Evolutionary conservation across 2,113 vertebrate genomes (phyloP).

Genomic region (Sinosuthora webbiana): DNA sequence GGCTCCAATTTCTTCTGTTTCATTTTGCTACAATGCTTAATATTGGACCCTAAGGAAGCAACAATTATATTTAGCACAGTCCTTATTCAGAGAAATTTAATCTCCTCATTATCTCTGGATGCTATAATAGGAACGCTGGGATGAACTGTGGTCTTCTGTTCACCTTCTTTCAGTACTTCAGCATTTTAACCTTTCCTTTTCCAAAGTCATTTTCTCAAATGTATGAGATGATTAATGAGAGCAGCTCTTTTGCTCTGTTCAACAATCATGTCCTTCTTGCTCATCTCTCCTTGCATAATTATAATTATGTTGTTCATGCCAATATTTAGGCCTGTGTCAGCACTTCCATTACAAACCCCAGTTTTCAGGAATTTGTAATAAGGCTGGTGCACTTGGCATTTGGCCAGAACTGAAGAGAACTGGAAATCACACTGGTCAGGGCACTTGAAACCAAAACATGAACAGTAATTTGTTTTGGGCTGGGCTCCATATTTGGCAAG

Average conservation of each 20-base stretch:
- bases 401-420: background rate
- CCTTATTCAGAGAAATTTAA: conserved; percentile 67
- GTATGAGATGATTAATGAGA: background rate
- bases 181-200: conserved; percentile 45
- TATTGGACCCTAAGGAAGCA: conserved; percentile 22
- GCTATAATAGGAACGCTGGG: background rate
- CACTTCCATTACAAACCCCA: conserved; percentile 33
- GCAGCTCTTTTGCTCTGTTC: background rate
- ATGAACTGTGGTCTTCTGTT: conserved; percentile 56
- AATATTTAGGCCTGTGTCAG: conserved; percentile 39
- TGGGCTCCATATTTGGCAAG: conserved; percentile 8
- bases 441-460: conserved; percentile 11
- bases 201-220: conserved; percentile 44
- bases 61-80: conserved; percentile 50
- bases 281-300: conserved; percentile 46
- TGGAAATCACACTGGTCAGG: conserved; percentile 30
- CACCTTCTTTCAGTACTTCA: conserved; percentile 31
- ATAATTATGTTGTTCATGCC: background rate
- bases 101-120: conserved; percentile 34
- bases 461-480: conserved; percentile 36
- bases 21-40: conserved; percentile 46
- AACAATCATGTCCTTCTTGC: background rate
- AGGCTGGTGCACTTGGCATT: conserved; percentile 15
- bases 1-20: conserved; percentile 62
- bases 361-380: conserved; percentile 18